Conservation (phyloP, 2,888 invertebrate genomes). For the Thymelicus acteon region DNA sequence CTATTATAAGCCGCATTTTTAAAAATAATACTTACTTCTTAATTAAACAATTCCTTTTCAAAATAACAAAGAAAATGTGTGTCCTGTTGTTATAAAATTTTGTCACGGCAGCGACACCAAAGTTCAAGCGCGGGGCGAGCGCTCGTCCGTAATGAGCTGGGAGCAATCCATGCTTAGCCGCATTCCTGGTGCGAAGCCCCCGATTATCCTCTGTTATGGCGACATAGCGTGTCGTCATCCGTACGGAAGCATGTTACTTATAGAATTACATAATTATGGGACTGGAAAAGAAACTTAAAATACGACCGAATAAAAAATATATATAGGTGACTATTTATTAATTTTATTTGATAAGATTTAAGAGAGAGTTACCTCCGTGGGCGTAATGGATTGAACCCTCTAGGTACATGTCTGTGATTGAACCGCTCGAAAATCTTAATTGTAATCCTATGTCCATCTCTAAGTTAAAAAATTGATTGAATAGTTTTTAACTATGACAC, state of each 20-base stretch:
- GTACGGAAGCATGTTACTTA: conserved; percentile 30
- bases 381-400: too few species aligned
- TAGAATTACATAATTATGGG: conserved; percentile 24
- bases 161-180: conserved; percentile 42
- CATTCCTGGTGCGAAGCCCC: conserved; percentile 42
- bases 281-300: background rate
- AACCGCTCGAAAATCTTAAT: too few species aligned
- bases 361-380: too few species aligned
- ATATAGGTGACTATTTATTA: too few species aligned
- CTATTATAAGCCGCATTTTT: too few species aligned
- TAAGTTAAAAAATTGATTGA: too few species aligned
- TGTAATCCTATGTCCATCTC: too few species aligned
- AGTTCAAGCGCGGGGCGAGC: conserved; percentile 40
- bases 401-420: too few species aligned
- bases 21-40: too few species aligned
- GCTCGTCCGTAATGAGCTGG: conserved; percentile 25
- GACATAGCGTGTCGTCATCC: conserved; percentile 24
- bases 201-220: conserved; percentile 35
- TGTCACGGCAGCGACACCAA: conserved; percentile 29
- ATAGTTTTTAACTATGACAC: too few species aligned
- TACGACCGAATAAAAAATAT: too few species aligned
- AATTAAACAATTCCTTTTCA: background rate
- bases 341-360: too few species aligned
- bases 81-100: conserved; percentile 32
- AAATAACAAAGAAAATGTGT: background rate